Evolutionary conservation across 2,113 vertebrate genomes (phyloP).

Genomic region (Pangasianodon hypophthalmus): DNA sequence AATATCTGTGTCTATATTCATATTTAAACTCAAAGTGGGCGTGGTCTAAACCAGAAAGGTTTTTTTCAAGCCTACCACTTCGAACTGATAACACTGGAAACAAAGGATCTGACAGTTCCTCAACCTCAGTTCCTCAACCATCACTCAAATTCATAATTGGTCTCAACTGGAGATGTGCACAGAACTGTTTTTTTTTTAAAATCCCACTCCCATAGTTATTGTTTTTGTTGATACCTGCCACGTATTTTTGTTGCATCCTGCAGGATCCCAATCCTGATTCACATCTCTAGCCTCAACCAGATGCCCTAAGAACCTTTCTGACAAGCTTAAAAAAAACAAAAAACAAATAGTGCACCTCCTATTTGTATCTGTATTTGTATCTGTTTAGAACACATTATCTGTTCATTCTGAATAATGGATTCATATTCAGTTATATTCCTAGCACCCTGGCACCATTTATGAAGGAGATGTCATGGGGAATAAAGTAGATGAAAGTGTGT

Average conservation of each 20-base stretch:
- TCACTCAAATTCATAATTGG: background rate
- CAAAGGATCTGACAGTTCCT: background rate
- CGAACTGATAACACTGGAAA: background rate
- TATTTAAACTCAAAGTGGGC: background rate
- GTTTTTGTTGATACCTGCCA: background rate
- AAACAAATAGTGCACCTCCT: background rate
- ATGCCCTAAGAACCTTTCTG: background rate
- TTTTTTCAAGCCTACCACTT: background rate
- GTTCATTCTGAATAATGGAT: background rate
- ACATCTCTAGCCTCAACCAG: background rate
- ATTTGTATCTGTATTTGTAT: background rate
- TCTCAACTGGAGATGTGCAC: background rate
- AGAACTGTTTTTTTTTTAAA: background rate
- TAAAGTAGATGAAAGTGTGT: slow-evolving; percentile 40
- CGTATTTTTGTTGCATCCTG: background rate
- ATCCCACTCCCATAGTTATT: background rate
- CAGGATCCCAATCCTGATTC: background rate
- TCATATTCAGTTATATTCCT: background rate
- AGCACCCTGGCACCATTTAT: background rate
- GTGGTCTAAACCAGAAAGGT: background rate
- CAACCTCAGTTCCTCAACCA: background rate
- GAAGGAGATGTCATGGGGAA: background rate
- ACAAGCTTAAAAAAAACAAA: background rate
- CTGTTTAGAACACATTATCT: background rate
- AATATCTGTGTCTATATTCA: background rate